phyloP scores from a whole-genome alignment of 2,797 vertebrate genomes.

The Dendrocincla fuliginosa region DNA sequence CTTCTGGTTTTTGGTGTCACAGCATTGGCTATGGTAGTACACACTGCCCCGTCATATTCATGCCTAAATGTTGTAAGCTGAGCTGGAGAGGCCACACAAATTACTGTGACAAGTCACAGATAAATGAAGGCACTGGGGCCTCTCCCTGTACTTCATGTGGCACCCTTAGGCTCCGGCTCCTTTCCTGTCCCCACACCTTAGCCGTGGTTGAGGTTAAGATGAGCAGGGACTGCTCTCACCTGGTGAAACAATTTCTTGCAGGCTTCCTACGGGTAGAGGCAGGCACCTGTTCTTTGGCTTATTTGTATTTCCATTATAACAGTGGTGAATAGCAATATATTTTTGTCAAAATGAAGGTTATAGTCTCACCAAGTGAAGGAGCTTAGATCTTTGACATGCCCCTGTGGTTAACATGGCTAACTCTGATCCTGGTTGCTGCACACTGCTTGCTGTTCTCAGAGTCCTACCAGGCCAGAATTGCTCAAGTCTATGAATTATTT shows the following conservation, averaged over 20 bases:
- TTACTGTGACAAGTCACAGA: not conserved
- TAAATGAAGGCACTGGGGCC: not conserved
- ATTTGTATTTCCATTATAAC: not conserved
- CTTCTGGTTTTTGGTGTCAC: not conserved
- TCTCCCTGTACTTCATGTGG: not conserved
- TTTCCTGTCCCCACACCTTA: not conserved
- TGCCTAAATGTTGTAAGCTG: not conserved
- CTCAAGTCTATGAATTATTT: not conserved
- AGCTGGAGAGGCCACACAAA: not conserved
- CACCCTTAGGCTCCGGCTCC: not conserved
- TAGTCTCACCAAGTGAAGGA: not conserved
- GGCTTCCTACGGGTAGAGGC: not conserved
- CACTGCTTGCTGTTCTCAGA: not conserved
- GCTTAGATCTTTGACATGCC: not conserved
- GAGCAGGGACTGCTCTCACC: not conserved
- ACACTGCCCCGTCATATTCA: not conserved
- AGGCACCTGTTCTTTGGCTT: not conserved
- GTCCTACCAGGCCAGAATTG: not conserved
- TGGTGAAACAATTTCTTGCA: not conserved
- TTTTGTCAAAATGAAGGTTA: not conserved
- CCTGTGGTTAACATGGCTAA: not conserved
- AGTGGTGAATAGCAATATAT: not conserved
- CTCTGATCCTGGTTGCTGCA: not conserved
- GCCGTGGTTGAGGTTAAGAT: not conserved
- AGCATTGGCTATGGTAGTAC: not conserved